These are phyloP conservation scores for Lithophane ornitopus DNA, from an alignment of 2,888 invertebrate species.

Conservation along the genomic window DNA sequence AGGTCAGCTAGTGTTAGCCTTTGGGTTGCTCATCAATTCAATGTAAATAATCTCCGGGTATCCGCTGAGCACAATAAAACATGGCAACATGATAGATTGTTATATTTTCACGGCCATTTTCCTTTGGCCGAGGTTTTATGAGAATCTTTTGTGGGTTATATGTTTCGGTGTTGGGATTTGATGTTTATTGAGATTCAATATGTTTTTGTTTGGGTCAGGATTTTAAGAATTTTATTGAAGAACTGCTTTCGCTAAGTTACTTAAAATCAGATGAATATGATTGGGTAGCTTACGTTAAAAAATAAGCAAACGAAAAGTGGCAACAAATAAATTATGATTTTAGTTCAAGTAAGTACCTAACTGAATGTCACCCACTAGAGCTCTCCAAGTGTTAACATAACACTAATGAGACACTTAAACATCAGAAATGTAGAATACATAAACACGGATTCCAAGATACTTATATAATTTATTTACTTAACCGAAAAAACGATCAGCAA, in stretches of 20 bases:
- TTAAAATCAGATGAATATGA: too few relatives aligned
- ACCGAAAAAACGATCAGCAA: conserved; percentile 48
- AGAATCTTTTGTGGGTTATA: conserved; percentile 61
- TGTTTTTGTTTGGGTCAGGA: conserved; percentile 23
- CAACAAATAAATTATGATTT: neutral
- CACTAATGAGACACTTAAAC: conserved; percentile 34
- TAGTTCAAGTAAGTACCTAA: conserved; percentile 24
- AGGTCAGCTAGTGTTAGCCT: conserved; percentile 83
- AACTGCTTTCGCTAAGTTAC: neutral
- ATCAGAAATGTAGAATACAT: conserved; percentile 41
- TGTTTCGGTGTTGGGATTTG: conserved; percentile 39
- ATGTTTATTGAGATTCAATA: conserved; percentile 31
- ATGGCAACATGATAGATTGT: conserved; percentile 84
- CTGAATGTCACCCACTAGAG: conserved; percentile 6
- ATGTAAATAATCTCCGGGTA: conserved; percentile 87
- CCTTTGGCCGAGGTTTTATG: conserved; percentile 69
- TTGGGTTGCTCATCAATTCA: conserved; percentile 85
- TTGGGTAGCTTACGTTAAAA: neutral
- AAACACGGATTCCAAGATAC: conserved; percentile 23
- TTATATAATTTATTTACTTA: conserved; percentile 52
- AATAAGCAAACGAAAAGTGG: too few relatives aligned
- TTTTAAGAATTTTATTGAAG: neutral
- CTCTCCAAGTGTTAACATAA: conserved; percentile 20
- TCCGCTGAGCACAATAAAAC: conserved; percentile 83
- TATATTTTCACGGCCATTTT: conserved; percentile 79